These are phyloP conservation scores for Narcine bancroftii DNA, from an alignment of 2,113 vertebrate genomes.

Conservation along the genomic window DNA sequence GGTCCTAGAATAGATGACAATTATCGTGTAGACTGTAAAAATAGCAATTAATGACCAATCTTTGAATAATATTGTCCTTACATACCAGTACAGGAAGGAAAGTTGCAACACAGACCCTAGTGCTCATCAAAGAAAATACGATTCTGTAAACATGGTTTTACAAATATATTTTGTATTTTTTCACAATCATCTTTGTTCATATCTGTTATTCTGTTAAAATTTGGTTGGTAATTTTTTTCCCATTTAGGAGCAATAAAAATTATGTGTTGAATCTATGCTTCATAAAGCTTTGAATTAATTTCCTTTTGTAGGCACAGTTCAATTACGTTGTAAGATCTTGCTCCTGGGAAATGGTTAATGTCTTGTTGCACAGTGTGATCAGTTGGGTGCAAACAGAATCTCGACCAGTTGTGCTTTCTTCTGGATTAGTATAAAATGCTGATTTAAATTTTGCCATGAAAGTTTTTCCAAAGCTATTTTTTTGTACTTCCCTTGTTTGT, in stretches of 20 bases:
- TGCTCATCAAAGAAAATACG: neutral
- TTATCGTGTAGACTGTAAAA: neutral
- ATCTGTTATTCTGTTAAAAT: neutral
- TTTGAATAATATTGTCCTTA: slow-evolving; percentile 10
- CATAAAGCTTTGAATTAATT: neutral
- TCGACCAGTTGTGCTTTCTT: slow-evolving; percentile 5
- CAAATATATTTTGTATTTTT: slow-evolving; percentile 8
- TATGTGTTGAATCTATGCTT: slow-evolving; percentile 13
- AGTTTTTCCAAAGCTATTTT: slow-evolving; percentile 57
- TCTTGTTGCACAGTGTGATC: neutral
- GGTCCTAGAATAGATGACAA: neutral
- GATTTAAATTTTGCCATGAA: neutral
- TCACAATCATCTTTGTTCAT: neutral
- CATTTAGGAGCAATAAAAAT: slow-evolving; percentile 1
- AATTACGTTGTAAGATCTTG: neutral
- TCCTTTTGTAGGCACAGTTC: slow-evolving; percentile 8
- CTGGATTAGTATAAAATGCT: neutral
- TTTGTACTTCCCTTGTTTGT: slow-evolving; percentile 62
- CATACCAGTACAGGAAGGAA: neutral
- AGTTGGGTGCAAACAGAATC: neutral
- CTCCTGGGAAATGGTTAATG: slow-evolving; percentile 2
- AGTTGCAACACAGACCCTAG: neutral
- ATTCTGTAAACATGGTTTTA: neutral
- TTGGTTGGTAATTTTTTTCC: neutral
- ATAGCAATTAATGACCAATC: slow-evolving; percentile 6